Evolutionary conservation across 2,113 vertebrate genomes (phyloP).

Genomic region (Epinephelus moara): DNA sequence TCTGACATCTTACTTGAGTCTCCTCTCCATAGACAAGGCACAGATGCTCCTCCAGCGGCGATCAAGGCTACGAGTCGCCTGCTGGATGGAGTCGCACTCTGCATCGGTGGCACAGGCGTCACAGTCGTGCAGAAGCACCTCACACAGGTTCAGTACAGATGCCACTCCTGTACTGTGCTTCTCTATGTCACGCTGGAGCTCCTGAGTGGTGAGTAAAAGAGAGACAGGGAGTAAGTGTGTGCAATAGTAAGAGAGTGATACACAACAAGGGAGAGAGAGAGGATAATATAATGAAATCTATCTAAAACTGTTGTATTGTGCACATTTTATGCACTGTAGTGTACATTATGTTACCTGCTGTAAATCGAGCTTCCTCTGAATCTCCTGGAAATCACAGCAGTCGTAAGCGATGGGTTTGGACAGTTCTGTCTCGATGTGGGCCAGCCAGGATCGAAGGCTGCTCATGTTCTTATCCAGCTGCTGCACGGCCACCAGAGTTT

Average conservation of each 20-base stretch:
- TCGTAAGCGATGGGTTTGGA: constrained; percentile 94
- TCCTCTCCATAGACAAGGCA: constrained; percentile 96
- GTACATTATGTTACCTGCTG: constrained; percentile 89
- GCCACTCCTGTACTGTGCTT: constrained; percentile 97
- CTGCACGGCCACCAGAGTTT: constrained; percentile 95
- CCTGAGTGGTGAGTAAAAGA: constrained; percentile 76
- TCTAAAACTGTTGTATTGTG: too few relatives aligned
- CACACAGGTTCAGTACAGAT: constrained; percentile 96
- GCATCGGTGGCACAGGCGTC: constrained; percentile 96
- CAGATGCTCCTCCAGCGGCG: constrained; percentile 98
- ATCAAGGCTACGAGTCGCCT: constrained; percentile 94
- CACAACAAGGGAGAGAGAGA: neutral
- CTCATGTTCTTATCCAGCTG: constrained; percentile 98
- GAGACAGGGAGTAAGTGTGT: neutral
- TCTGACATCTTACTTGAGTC: constrained; percentile 88
- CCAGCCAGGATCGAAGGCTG: constrained; percentile 93
- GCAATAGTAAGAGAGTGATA: neutral
- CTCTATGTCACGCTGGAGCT: constrained; percentile 97
- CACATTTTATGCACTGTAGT: neutral
- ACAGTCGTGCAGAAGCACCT: constrained; percentile 97
- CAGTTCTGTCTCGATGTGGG: constrained; percentile 94
- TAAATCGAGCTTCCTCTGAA: constrained; percentile 94
- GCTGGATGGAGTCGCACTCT: constrained; percentile 97
- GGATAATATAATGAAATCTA: neutral
- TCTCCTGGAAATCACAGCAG: constrained; percentile 93